Conservation (phyloP, 2,797 vertebrate species). For the Pseudocheirus occidentalis region DNA sequence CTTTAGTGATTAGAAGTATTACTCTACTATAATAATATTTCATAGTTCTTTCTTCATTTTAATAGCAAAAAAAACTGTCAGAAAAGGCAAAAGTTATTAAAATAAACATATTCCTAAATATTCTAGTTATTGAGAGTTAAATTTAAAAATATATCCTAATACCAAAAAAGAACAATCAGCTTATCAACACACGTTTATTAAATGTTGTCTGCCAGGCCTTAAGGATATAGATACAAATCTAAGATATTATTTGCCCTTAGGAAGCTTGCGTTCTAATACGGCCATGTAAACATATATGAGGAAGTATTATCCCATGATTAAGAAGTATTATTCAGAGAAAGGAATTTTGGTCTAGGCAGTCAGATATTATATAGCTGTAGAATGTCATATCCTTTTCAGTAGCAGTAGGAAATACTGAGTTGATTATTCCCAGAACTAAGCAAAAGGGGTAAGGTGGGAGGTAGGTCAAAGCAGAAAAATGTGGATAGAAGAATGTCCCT, state of each 20-base stretch:
- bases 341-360: background rate
- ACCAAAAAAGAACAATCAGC: background rate
- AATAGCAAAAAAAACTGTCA: background rate
- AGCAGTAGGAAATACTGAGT: background rate
- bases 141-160: background rate
- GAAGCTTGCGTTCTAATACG: background rate
- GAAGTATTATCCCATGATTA: background rate
- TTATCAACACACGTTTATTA: background rate
- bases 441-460: background rate
- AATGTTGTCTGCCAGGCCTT: background rate
- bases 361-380: background rate
- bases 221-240: background rate
- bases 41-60: background rate
- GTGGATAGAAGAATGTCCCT: background rate
- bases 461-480: background rate
- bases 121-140: background rate
- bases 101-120: background rate
- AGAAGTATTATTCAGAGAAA: background rate
- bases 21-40: background rate
- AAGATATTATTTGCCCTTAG: background rate
- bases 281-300: background rate
- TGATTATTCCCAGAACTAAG: background rate
- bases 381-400: background rate
- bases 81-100: background rate
- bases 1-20: background rate